phyloP scores from a whole-genome alignment of 2,888 invertebrate genomes.

The Melanotus villosus region DNA sequence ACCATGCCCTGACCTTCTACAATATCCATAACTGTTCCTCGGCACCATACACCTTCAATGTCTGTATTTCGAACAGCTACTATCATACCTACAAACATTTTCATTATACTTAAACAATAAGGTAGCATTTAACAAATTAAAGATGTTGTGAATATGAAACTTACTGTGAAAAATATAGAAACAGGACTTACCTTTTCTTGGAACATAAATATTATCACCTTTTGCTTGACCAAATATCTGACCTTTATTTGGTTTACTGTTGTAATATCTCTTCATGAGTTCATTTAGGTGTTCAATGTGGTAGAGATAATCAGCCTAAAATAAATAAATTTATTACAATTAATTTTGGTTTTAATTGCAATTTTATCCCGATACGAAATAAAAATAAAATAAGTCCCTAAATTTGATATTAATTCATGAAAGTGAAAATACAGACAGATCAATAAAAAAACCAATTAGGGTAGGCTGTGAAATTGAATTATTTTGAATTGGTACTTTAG shows the following conservation, averaged over 20 bases:
- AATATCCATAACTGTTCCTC: slow-evolving; percentile 72
- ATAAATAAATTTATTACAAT: background rate
- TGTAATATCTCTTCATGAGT: slow-evolving; percentile 56
- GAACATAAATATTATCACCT: slow-evolving; percentile 52
- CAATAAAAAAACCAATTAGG: too few species aligned
- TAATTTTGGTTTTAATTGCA: too few species aligned
- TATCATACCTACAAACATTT: slow-evolving; percentile 68
- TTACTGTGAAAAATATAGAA: too few species aligned
- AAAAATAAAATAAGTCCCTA: too few species aligned
- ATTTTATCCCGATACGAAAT: too few species aligned
- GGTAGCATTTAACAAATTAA: background rate
- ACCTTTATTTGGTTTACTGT: slow-evolving; percentile 43
- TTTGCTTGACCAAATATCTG: background rate
- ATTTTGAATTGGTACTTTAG: too few species aligned
- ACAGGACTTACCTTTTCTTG: slow-evolving; percentile 58
- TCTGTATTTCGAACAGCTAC: slow-evolving; percentile 69
- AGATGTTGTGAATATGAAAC: slow-evolving; percentile 5
- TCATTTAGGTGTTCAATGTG: slow-evolving; percentile 53
- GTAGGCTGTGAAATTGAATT: too few species aligned
- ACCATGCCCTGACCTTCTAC: slow-evolving; percentile 68
- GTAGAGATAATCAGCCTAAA: slow-evolving; percentile 54
- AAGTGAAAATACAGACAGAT: too few species aligned
- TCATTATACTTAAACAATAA: background rate
- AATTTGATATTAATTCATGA: too few species aligned
- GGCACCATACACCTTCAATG: slow-evolving; percentile 71